A percentile compares a stretch with the other conserved stretches of the same genome.
Evolutionary conservation across 2,113 vertebrate species (phyloP).

Genomic region (Oreochromis aureus): DNA sequence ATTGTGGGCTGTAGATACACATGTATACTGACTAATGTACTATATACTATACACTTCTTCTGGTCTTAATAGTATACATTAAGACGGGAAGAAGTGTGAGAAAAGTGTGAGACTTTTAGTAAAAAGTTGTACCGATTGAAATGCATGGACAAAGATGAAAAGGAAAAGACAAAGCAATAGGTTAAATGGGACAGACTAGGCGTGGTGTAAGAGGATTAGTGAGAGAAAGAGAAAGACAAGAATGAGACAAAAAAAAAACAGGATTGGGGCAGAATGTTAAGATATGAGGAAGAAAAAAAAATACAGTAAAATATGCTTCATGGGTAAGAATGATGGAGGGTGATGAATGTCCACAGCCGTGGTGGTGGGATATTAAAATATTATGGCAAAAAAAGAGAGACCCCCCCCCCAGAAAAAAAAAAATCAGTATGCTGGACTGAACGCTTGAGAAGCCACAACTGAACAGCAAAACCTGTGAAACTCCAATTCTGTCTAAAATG

Average conservation of each 20-base stretch:
- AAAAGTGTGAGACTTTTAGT: neutral
- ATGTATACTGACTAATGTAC: neutral
- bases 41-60: neutral
- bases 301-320: neutral
- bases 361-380: neutral
- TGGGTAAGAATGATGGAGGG: neutral
- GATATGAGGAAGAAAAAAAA: neutral
- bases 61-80: neutral
- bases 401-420: neutral
- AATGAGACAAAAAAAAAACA: neutral
- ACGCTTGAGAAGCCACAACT: neutral
- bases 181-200: neutral
- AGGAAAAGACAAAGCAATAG: neutral
- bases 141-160: neutral
- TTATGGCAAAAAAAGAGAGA: neutral
- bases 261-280: neutral
- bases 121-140: neutral
- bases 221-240: neutral
- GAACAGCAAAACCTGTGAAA: neutral
- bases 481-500: neutral
- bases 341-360: neutral
- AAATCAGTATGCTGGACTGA: neutral
- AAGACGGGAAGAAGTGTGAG: neutral
- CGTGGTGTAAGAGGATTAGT: slow-evolving; percentile 23
- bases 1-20: neutral